phyloP scores from a whole-genome alignment of 2,113 vertebrate species.

The Natator depressus region DNA sequence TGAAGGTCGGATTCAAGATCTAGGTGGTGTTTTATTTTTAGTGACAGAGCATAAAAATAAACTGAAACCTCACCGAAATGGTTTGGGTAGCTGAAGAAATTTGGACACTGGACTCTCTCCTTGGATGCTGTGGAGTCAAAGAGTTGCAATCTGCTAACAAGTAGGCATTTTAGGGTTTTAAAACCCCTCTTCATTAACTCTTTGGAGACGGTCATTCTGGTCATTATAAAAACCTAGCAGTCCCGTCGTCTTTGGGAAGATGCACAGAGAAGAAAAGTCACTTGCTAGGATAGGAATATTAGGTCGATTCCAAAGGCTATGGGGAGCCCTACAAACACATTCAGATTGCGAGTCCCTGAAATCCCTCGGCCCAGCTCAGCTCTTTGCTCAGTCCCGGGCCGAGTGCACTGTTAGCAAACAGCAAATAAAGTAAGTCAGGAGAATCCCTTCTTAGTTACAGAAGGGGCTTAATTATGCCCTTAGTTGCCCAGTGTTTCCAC shows the following conservation, averaged over 20 bases:
- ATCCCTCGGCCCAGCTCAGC: not conserved
- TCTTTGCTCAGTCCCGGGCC: not conserved
- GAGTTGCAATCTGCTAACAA: not conserved
- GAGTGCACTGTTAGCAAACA: not conserved
- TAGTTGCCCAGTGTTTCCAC: not conserved
- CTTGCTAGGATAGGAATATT: not conserved
- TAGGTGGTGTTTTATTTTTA: not conserved
- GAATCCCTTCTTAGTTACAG: not conserved
- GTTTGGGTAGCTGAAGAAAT: not conserved
- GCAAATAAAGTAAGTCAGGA: not conserved
- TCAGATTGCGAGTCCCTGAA: not conserved
- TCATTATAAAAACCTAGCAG: rapidly evolving
- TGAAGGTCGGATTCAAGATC: not conserved
- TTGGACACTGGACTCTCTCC: not conserved
- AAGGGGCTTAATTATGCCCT: not conserved
- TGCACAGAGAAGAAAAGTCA: not conserved
- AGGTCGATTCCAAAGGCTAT: not conserved
- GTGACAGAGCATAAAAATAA: not conserved
- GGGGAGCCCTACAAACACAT: not conserved
- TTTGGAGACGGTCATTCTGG: not conserved
- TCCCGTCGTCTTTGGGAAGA: slow-evolving; percentile 9
- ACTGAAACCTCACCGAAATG: rapidly evolving
- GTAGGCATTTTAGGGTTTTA: not conserved
- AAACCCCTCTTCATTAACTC: not conserved
- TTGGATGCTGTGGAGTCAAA: not conserved